Percentiles rank a stretch among this genome's conserved stretches.
Evolutionary conservation across 2,888 invertebrate genomes (phyloP).

Genomic region (Blastobasis lacticolella): DNA sequence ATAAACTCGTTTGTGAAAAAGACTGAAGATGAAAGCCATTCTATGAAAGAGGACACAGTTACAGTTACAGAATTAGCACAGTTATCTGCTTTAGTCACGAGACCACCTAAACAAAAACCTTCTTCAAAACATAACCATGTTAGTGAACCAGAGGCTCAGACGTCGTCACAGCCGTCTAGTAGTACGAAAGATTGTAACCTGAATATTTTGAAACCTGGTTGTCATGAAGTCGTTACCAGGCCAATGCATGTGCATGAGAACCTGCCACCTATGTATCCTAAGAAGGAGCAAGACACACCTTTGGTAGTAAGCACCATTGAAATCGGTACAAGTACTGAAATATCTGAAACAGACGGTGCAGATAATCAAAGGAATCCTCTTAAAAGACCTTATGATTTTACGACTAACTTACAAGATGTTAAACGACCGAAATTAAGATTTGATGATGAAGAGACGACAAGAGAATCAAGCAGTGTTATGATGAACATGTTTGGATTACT

Average conservation of each 20-base stretch:
- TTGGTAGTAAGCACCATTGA: slow-evolving; percentile 66
- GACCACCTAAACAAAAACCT: no score
- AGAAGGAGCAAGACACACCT: no score
- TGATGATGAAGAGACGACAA: slow-evolving; percentile 83
- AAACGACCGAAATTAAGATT: slow-evolving; percentile 75
- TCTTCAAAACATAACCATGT: no score
- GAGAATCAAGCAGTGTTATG: slow-evolving; percentile 94
- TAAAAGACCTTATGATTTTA: slow-evolving; percentile 82
- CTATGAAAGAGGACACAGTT: slow-evolving; percentile 44
- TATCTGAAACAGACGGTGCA: slow-evolving; percentile 67
- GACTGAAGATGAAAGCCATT: slow-evolving; percentile 71
- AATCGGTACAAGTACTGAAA: slow-evolving; percentile 62
- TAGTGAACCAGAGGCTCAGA: slow-evolving; percentile 35
- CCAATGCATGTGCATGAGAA: no score
- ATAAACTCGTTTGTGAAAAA: no score
- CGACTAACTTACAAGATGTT: slow-evolving; percentile 75
- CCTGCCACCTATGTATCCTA: no score
- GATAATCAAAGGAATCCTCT: slow-evolving; percentile 73
- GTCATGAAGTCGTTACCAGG: no score
- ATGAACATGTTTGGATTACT: slow-evolving; percentile 95
- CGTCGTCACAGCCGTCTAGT: no score
- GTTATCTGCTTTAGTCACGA: slow-evolving; percentile 87
- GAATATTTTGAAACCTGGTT: no score
- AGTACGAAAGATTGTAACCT: no score
- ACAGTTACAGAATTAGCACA: slow-evolving; percentile 85